phyloP scores from a whole-genome alignment of 2,113 vertebrate species.

The Rostratula benghalensis region DNA sequence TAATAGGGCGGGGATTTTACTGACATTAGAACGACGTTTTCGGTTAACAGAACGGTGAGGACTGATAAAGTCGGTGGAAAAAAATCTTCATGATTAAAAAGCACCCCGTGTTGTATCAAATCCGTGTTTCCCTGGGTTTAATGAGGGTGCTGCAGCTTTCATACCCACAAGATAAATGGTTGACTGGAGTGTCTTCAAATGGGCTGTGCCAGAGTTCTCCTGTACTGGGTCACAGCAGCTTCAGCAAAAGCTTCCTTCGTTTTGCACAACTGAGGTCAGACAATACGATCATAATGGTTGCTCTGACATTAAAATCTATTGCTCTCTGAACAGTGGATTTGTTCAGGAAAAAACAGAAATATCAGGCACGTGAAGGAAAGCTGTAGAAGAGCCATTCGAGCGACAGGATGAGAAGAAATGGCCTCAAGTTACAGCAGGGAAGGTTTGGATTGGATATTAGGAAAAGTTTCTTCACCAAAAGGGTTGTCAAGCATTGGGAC shows the following conservation, averaged over 20 bases:
- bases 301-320: background rate
- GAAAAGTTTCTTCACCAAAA: background rate
- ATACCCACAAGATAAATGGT: background rate
- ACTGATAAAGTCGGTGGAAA: background rate
- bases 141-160: slow-evolving; percentile 8
- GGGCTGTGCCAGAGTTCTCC: background rate
- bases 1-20: background rate
- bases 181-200: background rate
- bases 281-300: background rate
- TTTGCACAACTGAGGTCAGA: background rate
- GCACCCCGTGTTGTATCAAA: slow-evolving; percentile 1
- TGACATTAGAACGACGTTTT: background rate
- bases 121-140: background rate
- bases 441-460: background rate
- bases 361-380: background rate
- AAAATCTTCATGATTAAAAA: background rate
- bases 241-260: background rate
- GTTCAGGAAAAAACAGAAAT: background rate
- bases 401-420: background rate
- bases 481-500: background rate
- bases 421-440: background rate
- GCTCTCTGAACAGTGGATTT: fast-evolving
- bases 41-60: background rate
- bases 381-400: background rate
- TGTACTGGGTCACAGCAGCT: background rate